Evolutionary conservation across 1,140 invertebrate species (phyloP), one percentile per base, ranked within the genome.

Genomic region (Cheumatopsyche charites): DNA sequence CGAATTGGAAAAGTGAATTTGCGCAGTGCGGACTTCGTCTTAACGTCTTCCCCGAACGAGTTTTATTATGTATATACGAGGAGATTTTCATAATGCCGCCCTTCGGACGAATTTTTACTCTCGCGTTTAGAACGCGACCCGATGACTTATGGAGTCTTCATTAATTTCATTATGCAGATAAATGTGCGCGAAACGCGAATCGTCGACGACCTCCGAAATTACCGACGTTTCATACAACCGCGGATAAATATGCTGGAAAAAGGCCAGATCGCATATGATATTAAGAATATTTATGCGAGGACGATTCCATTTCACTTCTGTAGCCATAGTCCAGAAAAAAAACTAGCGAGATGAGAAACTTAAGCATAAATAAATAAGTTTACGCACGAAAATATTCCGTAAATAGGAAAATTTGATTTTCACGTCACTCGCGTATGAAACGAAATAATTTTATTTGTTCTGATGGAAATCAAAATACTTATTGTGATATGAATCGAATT

Each of bases 81-180:
- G 29, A 9, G 29, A 36, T 36, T 36, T 36, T 36, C 29, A 36
- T 36, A 36, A 36, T 36, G 29, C 9, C 29, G 9, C 29, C 9
- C 29, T 36, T 36, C 9, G 3, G 29, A 4, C 29, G 29, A 36
- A 36, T 36, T 4, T 4, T 4, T 36, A 9, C 29, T 4, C 3
- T 36, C 9, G 3, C 29, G 29, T 9, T 3, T 36, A 36, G 3
- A 36, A 36, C 9, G 3, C 9, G 3, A 36, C 0, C 7, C 47
- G 47, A 52, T 15, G 9, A 11, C 47, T 36, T 52, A 47, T 47
- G 45, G 9, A 9, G 29, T 4, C 29, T 47, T 17, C 47, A 52
- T 52, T 17, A 52, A 52, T 52, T 52, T 52, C 47, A 52, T 58
- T 58, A 58, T 58, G 55, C 55, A 58, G 23, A 58, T 58, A 58